phyloP scores from a whole-genome alignment of 2,113 vertebrate genomes.

The Xiphorhynchus elegans region DNA sequence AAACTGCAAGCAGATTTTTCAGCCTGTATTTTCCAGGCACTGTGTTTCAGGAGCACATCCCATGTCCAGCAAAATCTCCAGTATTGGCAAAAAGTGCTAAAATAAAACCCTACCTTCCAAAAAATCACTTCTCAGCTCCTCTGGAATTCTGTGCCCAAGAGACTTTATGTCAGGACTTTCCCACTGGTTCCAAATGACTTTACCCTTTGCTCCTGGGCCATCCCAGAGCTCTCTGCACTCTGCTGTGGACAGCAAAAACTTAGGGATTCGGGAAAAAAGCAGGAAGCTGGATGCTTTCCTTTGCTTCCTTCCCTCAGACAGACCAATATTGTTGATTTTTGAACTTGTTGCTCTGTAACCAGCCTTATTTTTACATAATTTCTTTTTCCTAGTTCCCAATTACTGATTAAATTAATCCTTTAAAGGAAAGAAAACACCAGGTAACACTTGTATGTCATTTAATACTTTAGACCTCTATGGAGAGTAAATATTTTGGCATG shows the following conservation, averaged over 20 bases:
- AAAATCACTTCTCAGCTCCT: neutral
- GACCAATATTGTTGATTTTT: neutral
- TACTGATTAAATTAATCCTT: neutral
- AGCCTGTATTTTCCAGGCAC: neutral
- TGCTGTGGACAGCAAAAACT: neutral
- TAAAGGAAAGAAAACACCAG: neutral
- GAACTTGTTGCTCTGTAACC: neutral
- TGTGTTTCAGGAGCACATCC: neutral
- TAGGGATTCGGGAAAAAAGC: neutral
- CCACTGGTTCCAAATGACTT: rapidly evolving
- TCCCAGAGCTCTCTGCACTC: neutral
- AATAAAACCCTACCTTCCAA: neutral
- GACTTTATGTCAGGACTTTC: neutral
- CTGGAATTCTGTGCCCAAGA: neutral
- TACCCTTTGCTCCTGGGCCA: neutral
- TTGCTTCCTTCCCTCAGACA: neutral
- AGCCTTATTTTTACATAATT: neutral
- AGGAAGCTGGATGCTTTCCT: neutral
- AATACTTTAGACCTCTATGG: neutral
- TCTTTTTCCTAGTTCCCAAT: neutral
- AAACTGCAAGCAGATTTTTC: neutral
- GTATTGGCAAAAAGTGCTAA: neutral
- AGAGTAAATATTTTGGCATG: neutral
- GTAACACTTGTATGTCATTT: neutral
- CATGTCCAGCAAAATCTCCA: neutral